phyloP scores from a whole-genome alignment of 2,888 invertebrate genomes.

The Marronus borbonicus region DNA sequence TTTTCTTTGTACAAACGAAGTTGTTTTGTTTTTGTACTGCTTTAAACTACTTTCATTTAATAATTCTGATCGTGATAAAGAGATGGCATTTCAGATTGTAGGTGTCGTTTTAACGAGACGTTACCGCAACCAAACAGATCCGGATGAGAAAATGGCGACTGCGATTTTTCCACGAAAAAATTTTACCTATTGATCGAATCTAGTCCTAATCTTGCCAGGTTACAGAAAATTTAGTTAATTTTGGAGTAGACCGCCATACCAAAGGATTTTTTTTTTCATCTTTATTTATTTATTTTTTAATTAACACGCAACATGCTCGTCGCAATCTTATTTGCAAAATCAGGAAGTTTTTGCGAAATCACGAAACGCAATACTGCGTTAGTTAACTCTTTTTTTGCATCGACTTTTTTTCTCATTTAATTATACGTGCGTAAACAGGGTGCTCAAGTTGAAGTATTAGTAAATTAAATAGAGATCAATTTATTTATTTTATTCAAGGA shows the following conservation, averaged over 20 bases:
- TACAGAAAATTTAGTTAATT: conserved; percentile 32
- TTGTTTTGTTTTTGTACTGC: neutral
- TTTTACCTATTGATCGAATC: conserved; percentile 66
- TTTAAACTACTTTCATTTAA: neutral
- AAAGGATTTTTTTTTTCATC: conserved; percentile 31
- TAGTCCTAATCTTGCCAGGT: conserved; percentile 40
- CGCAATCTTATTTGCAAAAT: neutral
- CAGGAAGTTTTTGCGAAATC: neutral
- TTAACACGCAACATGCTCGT: neutral
- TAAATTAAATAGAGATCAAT: conserved; percentile 23
- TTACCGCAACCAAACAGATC: conserved; percentile 87
- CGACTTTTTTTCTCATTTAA: neutral
- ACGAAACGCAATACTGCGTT: neutral
- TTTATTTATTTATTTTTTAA: conserved; percentile 11
- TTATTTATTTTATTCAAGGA: neutral
- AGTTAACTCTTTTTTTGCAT: neutral
- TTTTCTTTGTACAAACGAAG: neutral
- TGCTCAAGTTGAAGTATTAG: conserved; percentile 35
- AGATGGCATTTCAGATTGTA: conserved; percentile 76
- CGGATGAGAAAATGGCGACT: conserved; percentile 80
- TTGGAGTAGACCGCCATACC: conserved; percentile 43
- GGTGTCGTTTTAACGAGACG: conserved; percentile 86
- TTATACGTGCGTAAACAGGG: conserved; percentile 20
- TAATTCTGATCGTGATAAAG: conserved; percentile 1
- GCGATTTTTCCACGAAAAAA: conserved; percentile 78